Base-by-base conservation (phyloP, 23 tunicate genomes). In the Trididemnum miniatum region DNA sequence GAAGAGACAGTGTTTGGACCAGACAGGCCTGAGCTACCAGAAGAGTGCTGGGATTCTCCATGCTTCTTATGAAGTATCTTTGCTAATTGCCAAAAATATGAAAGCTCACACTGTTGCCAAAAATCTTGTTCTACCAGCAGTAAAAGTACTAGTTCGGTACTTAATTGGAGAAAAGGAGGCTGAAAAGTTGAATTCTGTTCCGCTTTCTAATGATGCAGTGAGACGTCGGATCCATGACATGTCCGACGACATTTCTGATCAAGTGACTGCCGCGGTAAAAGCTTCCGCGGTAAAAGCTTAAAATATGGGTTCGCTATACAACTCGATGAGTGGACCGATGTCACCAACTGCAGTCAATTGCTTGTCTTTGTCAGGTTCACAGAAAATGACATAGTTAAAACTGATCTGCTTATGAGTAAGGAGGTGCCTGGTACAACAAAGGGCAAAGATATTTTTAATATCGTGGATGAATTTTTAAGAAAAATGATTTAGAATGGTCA, bases 91-190 rank as follows among this genome's bases (percentile, higher is more conserved):
- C 69, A 62, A 62, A 62, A 62, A 62, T 62, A 62, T 62, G 69
- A 62, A 62, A 62, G 69, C 69, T 62, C 69, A 62, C 69, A 62
- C 69, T 62, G 23, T 62, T 62, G 90, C 86, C 28, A 86, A 86
- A 85, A 82, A 86, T 60, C 90, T 86, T 81, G 65, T 83, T 57
- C 29, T 83, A 80, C 87, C 87, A 52, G 87, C 87, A 71, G 89
- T 83, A 85, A 85, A 85, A 65, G 65, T 78, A 49, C 60, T 85
- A 34, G 89, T 85, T 31, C 82, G 65, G 71, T 33, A 73, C 54
- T 30, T 85, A 66, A 77, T 85, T 51, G 89, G 89, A 78, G 76
- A 69, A 69, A 33, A 69, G 39, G 76, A 31, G 23, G 76, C 76
- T 12, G 89, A 83, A 31, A 85, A 85, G 65, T 65, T 76, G 44